phyloP scores from a whole-genome alignment of 2,888 invertebrate genomes.

The Meloe dianella region DNA sequence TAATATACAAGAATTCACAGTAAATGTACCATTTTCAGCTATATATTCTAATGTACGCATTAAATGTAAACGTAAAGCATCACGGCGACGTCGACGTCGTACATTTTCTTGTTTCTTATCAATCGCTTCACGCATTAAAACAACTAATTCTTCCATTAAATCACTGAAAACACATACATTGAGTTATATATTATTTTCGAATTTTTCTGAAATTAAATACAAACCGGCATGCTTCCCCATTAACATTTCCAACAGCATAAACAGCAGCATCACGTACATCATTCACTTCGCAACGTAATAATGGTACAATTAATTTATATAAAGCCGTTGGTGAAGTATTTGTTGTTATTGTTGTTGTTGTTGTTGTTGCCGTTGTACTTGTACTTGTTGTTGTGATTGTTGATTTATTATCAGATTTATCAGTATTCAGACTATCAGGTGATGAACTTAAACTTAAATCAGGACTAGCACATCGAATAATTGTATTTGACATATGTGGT shows the following conservation, averaged over 20 bases:
- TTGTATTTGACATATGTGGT: conserved; percentile 86
- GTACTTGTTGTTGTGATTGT: conserved; percentile 74
- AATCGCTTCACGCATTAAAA: conserved; percentile 92
- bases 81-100: conserved; percentile 85
- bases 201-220: conserved; percentile 43
- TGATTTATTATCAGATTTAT: conserved; percentile 77
- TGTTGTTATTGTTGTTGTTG: conserved; percentile 62
- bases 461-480: conserved; percentile 90
- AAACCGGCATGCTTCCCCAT: conserved; percentile 93
- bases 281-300: conserved; percentile 89
- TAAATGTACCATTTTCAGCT: conserved; percentile 89
- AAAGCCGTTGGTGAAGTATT: conserved; percentile 83
- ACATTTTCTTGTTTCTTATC: conserved; percentile 98
- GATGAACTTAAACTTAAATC: conserved; percentile 91
- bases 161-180: conserved; percentile 69
- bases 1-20: conserved; percentile 81
- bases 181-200: background rate
- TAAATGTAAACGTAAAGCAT: conserved; percentile 89
- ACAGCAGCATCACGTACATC: conserved; percentile 96
- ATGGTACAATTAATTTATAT: conserved; percentile 91
- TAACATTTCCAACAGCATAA: conserved; percentile 92
- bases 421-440: conserved; percentile 86
- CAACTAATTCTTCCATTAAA: conserved; percentile 92
- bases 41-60: conserved; percentile 91
- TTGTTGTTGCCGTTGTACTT: conserved; percentile 60